phyloP scores from a whole-genome alignment of 2,113 vertebrate species.

The Cochlearius cochlearius region DNA sequence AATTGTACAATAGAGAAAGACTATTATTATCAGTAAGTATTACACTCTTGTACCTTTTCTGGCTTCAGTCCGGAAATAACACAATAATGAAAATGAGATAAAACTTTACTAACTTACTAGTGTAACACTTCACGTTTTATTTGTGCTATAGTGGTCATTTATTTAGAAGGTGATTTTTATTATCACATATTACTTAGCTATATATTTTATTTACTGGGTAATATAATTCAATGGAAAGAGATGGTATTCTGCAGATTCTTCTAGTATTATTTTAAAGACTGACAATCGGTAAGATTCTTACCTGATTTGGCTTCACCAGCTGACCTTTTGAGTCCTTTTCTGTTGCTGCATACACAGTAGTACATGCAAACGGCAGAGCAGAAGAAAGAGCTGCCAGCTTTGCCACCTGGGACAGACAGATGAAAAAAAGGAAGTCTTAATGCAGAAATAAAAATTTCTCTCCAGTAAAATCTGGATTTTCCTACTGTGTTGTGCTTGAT shows the following conservation, averaged over 20 bases:
- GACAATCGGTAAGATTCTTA: constrained; percentile 31
- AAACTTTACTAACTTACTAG: neutral
- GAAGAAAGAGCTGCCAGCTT: constrained; percentile 78
- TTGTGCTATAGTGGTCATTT: neutral
- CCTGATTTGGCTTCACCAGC: constrained; percentile 75
- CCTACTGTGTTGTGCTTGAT: neutral
- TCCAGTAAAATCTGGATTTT: neutral
- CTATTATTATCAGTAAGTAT: neutral
- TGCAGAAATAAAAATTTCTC: neutral
- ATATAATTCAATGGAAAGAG: neutral
- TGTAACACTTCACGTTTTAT: neutral
- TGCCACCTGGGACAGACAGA: constrained; percentile 71
- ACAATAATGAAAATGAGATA: neutral
- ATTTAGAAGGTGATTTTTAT: neutral
- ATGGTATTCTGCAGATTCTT: neutral
- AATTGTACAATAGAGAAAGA: neutral
- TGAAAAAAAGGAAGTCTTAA: neutral
- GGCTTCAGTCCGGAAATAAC: neutral
- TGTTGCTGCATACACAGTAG: constrained; percentile 71
- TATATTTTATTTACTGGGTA: neutral
- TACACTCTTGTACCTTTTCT: neutral
- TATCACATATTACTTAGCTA: neutral
- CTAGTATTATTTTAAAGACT: neutral
- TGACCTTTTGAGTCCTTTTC: constrained; percentile 60
- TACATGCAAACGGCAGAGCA: constrained; percentile 76